Percentiles rank a stretch among this genome's conserved stretches.
phyloP scores from a whole-genome alignment of 64 coral and sea anemone species.

The Dendrophyllia cribrosa region DNA sequence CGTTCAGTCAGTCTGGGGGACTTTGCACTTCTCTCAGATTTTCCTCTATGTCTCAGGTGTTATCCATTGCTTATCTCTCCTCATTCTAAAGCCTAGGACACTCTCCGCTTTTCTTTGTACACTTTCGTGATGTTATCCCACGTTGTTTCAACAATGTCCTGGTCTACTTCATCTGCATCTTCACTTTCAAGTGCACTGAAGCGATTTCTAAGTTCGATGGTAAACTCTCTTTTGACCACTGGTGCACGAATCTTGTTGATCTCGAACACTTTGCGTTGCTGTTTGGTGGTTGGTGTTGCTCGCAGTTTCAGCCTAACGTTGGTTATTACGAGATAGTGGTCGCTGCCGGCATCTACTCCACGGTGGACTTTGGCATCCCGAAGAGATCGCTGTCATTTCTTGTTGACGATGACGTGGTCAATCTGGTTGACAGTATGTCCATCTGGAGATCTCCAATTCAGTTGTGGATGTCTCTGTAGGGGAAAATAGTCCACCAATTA shows the following conservation, averaged over 20 bases:
- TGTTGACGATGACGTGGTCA: not conserved
- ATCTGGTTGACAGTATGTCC: not conserved
- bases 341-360: not conserved
- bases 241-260: not conserved
- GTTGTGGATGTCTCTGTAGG: constrained; percentile 13
- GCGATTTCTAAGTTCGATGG: too few species aligned
- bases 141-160: not conserved
- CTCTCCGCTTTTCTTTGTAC: constrained; percentile 16
- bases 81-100: not conserved
- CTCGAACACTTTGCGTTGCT: not conserved
- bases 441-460: constrained; percentile 5
- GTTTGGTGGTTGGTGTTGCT: not conserved
- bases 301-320: constrained; percentile 1
- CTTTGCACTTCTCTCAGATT: constrained; percentile 6
- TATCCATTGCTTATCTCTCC: constrained; percentile 7
- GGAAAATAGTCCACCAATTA: not conserved
- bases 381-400: not conserved
- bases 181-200: not conserved
- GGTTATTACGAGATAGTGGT: constrained; percentile 9
- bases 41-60: not conserved
- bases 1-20: constrained; percentile 23
- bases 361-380: constrained; percentile 13
- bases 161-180: not conserved
- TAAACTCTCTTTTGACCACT: too few species aligned
- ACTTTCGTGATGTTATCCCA: not conserved